A percentile compares a stretch with the other conserved stretches of the same genome.
Evolutionary conservation across 2,113 vertebrate genomes (phyloP).

Genomic region (Gavia stellata): DNA sequence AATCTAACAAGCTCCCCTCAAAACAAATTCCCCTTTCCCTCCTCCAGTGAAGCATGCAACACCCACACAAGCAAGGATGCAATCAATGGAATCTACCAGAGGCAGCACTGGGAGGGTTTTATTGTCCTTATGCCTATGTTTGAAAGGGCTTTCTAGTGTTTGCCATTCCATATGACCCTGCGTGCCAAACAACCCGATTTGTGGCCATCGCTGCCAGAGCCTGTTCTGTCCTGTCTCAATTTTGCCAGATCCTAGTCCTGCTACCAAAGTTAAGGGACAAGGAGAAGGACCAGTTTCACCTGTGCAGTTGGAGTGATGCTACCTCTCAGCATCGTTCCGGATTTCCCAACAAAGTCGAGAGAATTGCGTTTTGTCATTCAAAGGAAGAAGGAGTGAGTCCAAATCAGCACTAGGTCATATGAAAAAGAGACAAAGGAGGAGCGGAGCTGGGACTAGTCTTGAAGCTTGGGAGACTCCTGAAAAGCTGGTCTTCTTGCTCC

Average conservation of each 20-base stretch:
- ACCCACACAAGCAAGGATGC: not conserved
- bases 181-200: not conserved
- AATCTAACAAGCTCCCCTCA: not conserved
- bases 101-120: not conserved
- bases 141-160: not conserved
- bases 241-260: not conserved
- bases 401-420: not conserved
- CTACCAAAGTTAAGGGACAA: not conserved
- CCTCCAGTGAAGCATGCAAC: not conserved
- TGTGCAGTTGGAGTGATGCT: not conserved
- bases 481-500: not conserved
- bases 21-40: not conserved
- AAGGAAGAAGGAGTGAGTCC: not conserved
- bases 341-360: not conserved
- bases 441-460: not conserved
- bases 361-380: not conserved
- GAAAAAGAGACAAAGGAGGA: not conserved
- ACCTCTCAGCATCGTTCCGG: not conserved
- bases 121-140: not conserved
- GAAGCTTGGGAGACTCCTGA: not conserved
- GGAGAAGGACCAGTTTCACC: not conserved
- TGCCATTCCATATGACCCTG: not conserved
- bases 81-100: not conserved
- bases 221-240: not conserved
- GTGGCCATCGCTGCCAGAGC: no score